phyloP scores from a whole-genome alignment of 2,113 vertebrate genomes.

The Electrona antarctica region DNA sequence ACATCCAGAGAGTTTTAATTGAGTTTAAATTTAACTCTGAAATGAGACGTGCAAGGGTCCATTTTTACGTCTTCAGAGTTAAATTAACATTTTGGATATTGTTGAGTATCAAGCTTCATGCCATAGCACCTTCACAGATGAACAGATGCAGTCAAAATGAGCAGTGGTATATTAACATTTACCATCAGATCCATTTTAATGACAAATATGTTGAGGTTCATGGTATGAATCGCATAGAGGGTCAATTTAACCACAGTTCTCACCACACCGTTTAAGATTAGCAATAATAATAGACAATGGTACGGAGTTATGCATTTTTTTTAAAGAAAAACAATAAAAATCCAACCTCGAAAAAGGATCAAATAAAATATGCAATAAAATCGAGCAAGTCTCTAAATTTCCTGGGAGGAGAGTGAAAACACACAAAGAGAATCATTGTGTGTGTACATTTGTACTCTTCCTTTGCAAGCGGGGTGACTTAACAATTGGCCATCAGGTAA shows the following conservation, averaged over 20 bases:
- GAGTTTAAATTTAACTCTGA: too few species aligned
- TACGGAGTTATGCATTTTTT: background rate
- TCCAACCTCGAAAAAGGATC: conserved; percentile 48
- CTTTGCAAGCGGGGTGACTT: conserved; percentile 24
- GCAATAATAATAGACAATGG: conserved; percentile 43
- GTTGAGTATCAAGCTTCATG: background rate
- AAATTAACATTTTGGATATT: background rate
- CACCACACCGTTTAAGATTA: conserved; percentile 48
- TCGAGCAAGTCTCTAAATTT: background rate
- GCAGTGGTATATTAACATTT: conserved; percentile 10
- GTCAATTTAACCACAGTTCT: conserved; percentile 47
- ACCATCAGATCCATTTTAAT: conserved; percentile 41
- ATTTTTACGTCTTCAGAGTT: too few species aligned
- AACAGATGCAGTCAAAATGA: background rate
- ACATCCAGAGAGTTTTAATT: too few species aligned
- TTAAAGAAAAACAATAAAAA: conserved; percentile 2
- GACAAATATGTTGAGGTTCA: conserved; percentile 11
- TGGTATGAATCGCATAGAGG: conserved; percentile 39
- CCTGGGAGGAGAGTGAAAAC: background rate
- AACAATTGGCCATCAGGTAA: conserved; percentile 52
- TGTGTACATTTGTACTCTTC: conserved; percentile 17
- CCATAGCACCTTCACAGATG: background rate
- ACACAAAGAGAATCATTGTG: background rate
- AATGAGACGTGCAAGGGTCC: too few species aligned
- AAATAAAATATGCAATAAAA: conserved; percentile 23